Conservation (phyloP, 2,888 invertebrate genomes). For the Dasypolia templi region DNA sequence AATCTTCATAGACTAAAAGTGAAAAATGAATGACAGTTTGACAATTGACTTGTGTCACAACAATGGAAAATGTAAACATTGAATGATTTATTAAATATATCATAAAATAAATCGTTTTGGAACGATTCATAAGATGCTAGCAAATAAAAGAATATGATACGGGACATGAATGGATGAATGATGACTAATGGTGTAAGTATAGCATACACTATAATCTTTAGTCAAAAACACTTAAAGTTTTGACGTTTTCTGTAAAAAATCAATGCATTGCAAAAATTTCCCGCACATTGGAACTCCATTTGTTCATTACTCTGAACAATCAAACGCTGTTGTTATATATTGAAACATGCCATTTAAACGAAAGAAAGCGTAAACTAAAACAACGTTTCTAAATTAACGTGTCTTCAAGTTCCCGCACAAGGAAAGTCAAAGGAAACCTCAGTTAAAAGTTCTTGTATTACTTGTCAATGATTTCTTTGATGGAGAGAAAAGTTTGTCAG, state of each 20-base stretch:
- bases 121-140: no score
- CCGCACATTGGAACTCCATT: constrained; percentile 12
- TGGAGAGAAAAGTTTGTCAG: constrained; percentile 29
- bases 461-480: constrained; percentile 39
- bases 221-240: no score
- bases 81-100: no score
- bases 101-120: no score
- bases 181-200: no score
- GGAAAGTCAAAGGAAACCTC: constrained; percentile 38
- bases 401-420: constrained; percentile 33
- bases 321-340: constrained; percentile 68
- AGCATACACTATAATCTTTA: no score
- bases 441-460: constrained; percentile 32
- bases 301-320: constrained; percentile 56
- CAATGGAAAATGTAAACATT: no score
- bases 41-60: no score
- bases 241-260: neutral
- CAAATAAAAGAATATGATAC: no score
- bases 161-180: no score
- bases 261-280: neutral
- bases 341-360: constrained; percentile 68
- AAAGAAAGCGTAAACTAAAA: constrained; percentile 62
- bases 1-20: no score
- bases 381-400: constrained; percentile 63
- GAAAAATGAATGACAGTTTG: no score